These are phyloP conservation scores for Tipula vernalis DNA, from an alignment of 2,888 invertebrate genomes.

Conservation along the genomic window DNA sequence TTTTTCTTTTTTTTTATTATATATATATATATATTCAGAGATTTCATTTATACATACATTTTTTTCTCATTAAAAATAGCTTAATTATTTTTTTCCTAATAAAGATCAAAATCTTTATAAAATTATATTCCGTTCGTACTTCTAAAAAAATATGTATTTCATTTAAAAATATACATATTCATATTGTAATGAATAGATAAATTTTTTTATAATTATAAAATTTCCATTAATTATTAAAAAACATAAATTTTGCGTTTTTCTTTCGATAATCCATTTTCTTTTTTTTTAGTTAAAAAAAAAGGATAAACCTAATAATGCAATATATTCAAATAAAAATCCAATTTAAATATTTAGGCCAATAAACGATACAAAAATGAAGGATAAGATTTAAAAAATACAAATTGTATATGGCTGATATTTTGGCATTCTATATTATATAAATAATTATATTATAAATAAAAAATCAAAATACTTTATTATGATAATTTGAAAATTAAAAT, in stretches of 20 bases:
- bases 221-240: conserved; percentile 1
- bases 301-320: background rate
- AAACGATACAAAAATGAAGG: background rate
- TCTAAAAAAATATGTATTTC: background rate
- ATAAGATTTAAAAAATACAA: background rate
- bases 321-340: background rate
- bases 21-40: background rate
- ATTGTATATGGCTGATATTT: background rate
- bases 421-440: background rate
- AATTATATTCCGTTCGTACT: background rate
- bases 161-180: background rate
- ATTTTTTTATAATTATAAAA: background rate
- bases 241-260: background rate
- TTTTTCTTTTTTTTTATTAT: background rate
- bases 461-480: background rate
- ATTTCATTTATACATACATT: background rate
- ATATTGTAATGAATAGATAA: background rate
- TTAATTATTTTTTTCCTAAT: background rate
- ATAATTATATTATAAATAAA: background rate
- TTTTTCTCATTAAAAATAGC: background rate
- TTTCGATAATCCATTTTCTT: background rate
- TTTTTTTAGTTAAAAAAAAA: background rate
- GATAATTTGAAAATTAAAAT: background rate
- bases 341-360: background rate
- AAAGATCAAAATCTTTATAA: background rate